Conservation (phyloP, 2,888 invertebrate species). For the Philonicus albiceps region DNA sequence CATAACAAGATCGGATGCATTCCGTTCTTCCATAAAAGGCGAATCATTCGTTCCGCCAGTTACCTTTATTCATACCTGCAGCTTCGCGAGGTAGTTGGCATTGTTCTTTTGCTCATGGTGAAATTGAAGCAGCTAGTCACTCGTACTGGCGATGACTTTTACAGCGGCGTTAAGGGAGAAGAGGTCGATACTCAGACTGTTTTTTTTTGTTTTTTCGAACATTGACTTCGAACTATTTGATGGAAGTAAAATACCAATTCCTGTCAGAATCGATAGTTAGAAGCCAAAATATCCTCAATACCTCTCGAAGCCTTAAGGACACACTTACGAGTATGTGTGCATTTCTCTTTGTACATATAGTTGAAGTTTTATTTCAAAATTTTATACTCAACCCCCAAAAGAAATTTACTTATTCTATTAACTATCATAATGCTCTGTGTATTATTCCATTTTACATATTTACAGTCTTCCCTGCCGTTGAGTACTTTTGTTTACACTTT, state of each 20-base stretch:
- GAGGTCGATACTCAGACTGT: neutral
- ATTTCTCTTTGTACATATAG: no score
- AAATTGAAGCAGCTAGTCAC: neutral
- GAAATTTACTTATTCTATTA: no score
- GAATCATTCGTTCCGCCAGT: neutral
- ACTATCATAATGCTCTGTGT: no score
- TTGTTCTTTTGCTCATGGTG: neutral
- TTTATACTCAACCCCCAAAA: no score
- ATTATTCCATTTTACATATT: no score
- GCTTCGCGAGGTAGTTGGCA: neutral
- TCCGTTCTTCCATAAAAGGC: neutral
- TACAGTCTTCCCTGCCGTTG: no score
- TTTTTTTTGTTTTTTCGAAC: neutral
- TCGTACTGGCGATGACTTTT: neutral
- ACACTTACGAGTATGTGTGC: neutral
- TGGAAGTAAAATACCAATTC: neutral
- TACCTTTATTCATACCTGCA: neutral
- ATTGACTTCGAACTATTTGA: neutral
- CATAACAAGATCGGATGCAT: conserved; percentile 29
- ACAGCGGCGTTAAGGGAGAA: neutral
- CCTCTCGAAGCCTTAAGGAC: neutral
- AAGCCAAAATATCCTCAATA: neutral
- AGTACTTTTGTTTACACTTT: no score
- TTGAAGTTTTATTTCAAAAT: no score
- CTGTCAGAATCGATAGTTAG: neutral